Evolutionary conservation across 2,888 invertebrate genomes (phyloP), one percentile per base, ranked within the genome.

Genomic region (Orchesella flavescens): DNA sequence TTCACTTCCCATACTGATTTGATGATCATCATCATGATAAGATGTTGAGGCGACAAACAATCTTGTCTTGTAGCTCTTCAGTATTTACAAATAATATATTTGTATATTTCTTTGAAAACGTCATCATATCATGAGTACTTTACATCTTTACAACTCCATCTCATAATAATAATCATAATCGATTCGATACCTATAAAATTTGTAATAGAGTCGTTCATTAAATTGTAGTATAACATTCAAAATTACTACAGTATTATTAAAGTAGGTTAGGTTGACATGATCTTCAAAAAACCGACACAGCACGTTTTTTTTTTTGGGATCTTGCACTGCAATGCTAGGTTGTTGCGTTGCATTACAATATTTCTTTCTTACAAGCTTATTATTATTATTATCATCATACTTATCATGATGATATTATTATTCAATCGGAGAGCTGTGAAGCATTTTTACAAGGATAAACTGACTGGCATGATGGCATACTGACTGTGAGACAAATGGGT

Each of bases 401-500:
- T 63, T 19, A 23, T 7, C n/a, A n/a, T n/a, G n/a, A n/a, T n/a
- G n/a, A n/a, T n/a, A n/a, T 24, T 66, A 71, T 72, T 79, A 79
- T 71, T 79, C 72, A 72, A 79, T 79, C 72, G 72, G 79, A 65
- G 72, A 72, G 49, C 53, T 78, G 61, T 63, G 61, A 71, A 63
- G 43, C 59, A 78, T 53, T 69, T n/a, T 78, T 43, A 59, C 46
- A 24, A 23, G 44, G 55, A 59, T 44, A 68, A 44, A 21, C 46
- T 66, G n/a, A n/a, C n/a, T n/a, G n/a, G n/a, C n/a, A n/a, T n/a
- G n/a, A n/a, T n/a, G 46, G 46, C 66, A 66, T n/a, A 66, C 66
- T 66, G 78, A 79, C 79, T 68, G 57, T 65, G 72, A 65, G 55
- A 71, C 71, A 78, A 79, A 79, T 79, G 72, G 79, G 79, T 79